These are phyloP conservation scores for Trichechus manatus DNA, from an alignment of 2,113 vertebrate species.

Conservation along the genomic window DNA sequence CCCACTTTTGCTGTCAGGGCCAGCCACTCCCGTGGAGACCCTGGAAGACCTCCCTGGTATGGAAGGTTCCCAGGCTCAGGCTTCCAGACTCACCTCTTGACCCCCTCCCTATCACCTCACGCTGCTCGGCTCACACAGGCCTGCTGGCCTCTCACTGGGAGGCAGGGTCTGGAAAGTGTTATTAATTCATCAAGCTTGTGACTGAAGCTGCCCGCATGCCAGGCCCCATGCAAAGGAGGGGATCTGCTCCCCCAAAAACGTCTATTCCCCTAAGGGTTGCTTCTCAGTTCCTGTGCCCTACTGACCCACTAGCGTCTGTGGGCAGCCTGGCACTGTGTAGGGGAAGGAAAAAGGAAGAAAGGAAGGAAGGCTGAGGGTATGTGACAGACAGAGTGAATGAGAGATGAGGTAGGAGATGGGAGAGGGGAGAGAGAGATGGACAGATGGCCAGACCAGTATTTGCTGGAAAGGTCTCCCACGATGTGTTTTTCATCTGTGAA, in stretches of 20 bases:
- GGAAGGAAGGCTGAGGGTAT: background rate
- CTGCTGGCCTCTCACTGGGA: background rate
- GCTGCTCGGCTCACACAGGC: background rate
- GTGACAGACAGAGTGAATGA: background rate
- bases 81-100: background rate
- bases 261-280: background rate
- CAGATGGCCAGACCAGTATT: constrained; percentile 71
- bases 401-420: background rate
- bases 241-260: background rate
- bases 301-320: background rate
- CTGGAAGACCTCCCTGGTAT: background rate
- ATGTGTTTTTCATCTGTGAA: constrained; percentile 3
- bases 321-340: background rate
- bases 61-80: background rate
- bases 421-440: background rate
- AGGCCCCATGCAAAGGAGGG: background rate
- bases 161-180: background rate
- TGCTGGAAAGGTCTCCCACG: constrained; percentile 25
- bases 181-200: background rate
- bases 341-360: background rate
- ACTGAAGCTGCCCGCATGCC: background rate
- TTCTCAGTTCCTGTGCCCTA: background rate
- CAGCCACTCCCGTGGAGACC: background rate
- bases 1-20: background rate
- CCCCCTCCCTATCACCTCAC: accelerated